phyloP scores from a whole-genome alignment of 2,888 invertebrate species.

The Volucella inanis region DNA sequence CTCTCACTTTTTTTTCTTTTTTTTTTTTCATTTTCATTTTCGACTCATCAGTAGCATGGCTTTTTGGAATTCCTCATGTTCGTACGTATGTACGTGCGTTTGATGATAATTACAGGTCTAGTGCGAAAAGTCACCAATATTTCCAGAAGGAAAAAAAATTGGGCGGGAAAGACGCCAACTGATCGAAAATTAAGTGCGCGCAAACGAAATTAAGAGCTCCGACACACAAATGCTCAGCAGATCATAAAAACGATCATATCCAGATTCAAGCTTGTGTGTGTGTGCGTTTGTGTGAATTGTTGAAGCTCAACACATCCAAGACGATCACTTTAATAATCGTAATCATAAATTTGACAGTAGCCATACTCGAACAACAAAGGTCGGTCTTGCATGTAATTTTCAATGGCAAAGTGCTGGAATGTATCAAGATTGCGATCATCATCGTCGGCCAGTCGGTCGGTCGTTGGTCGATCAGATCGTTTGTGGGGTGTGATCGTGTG shows the following conservation, averaged over 20 bases:
- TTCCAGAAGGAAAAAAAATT: constrained; percentile 1
- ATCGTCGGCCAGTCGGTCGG: no score
- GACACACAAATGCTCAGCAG: neutral
- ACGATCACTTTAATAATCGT: constrained; percentile 47
- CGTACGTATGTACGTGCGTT: constrained; percentile 46
- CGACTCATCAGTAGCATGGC: neutral
- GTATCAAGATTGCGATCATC: constrained; percentile 36
- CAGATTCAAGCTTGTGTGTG: neutral
- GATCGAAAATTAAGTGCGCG: constrained; percentile 40
- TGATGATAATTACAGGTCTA: constrained; percentile 55
- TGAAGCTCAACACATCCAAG: constrained; percentile 4
- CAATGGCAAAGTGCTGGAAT: constrained; percentile 13
- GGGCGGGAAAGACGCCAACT: constrained; percentile 3
- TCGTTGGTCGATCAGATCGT: neutral
- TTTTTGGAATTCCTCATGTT: constrained; percentile 55
- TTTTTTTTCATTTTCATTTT: neutral
- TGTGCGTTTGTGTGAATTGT: neutral
- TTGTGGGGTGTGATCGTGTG: constrained; percentile 6
- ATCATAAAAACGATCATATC: constrained; percentile 42
- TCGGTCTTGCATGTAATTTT: constrained; percentile 46
- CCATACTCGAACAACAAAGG: constrained; percentile 27
- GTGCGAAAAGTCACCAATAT: constrained; percentile 69
- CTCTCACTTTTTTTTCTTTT: no score
- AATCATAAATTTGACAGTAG: constrained; percentile 66
- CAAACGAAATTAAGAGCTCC: neutral